These are phyloP conservation scores for Zapus hudsonius DNA, from an alignment of 2,113 vertebrate genomes.

Conservation along the genomic window DNA sequence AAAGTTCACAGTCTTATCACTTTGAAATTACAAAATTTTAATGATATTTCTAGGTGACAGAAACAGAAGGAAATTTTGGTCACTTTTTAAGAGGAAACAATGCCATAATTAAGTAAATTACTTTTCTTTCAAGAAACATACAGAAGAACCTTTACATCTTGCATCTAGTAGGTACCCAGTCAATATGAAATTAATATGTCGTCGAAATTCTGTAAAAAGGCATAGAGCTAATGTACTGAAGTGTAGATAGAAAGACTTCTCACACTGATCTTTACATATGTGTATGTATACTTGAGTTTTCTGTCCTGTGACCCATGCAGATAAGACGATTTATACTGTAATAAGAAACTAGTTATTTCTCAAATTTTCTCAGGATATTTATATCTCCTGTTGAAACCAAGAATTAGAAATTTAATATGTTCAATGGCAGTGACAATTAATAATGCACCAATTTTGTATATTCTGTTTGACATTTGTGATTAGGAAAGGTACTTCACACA, in stretches of 20 bases:
- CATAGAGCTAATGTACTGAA: not conserved
- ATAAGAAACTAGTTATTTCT: not conserved
- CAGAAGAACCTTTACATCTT: not conserved
- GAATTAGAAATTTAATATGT: conserved; percentile 70
- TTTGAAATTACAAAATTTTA: conserved; percentile 16
- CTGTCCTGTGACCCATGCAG: not conserved
- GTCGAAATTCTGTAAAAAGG: conserved; percentile 2
- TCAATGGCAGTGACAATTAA: conserved; percentile 67
- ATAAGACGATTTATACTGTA: not conserved
- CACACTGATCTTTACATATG: not conserved
- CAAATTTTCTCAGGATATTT: conserved; percentile 28
- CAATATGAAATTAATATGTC: not conserved
- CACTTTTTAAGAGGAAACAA: not conserved
- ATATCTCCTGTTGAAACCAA: conserved; percentile 8
- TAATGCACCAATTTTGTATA: conserved; percentile 68
- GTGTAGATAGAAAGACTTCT: not conserved
- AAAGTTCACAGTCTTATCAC: not conserved
- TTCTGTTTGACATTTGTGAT: conserved; percentile 54
- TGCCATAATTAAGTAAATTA: not conserved
- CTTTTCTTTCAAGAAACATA: conserved; percentile 36
- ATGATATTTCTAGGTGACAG: conserved; percentile 24
- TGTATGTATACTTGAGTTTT: not conserved
- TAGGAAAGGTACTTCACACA: conserved; percentile 50
- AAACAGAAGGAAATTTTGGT: conserved; percentile 13
- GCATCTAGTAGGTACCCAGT: not conserved